phyloP scores from a whole-genome alignment of 2,888 invertebrate genomes.

The Azorinus chamasolen region DNA sequence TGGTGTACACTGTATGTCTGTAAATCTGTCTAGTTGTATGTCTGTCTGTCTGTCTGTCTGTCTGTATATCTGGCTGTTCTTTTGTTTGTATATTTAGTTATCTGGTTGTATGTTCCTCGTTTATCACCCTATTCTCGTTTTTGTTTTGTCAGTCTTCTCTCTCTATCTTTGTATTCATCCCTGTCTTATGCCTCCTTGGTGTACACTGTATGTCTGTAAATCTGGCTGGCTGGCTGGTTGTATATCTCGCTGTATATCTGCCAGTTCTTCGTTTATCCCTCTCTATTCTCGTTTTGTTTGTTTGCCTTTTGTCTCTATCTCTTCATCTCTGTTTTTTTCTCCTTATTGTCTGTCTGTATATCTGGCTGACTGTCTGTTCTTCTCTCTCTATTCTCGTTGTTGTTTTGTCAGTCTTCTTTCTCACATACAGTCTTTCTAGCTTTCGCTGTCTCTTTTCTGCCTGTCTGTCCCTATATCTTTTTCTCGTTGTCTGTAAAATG shows the following conservation, averaged over 20 bases:
- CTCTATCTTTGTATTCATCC: background rate
- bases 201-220: background rate
- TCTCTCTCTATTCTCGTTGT: background rate
- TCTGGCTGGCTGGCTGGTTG: conserved; percentile 1
- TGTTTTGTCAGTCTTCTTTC: too few species aligned
- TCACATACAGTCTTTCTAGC: too few species aligned
- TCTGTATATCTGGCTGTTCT: background rate
- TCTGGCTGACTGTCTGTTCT: too few species aligned
- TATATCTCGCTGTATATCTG: background rate
- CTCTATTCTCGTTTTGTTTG: too few species aligned
- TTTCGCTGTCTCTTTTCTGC: too few species aligned
- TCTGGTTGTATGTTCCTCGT: background rate
- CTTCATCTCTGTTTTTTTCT: too few species aligned
- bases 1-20: background rate
- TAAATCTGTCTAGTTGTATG: background rate
- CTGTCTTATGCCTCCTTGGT: background rate
- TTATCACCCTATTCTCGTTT: background rate
- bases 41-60: too few species aligned
- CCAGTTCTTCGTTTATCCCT: background rate
- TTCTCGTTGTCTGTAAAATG: too few species aligned
- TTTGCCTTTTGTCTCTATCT: too few species aligned
- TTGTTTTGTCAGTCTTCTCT: background rate
- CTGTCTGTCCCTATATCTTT: background rate
- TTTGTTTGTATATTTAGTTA: background rate
- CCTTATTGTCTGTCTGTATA: conserved; percentile 1